phyloP scores from a whole-genome alignment of 2,888 invertebrate genomes.

The Plebejus argus region DNA sequence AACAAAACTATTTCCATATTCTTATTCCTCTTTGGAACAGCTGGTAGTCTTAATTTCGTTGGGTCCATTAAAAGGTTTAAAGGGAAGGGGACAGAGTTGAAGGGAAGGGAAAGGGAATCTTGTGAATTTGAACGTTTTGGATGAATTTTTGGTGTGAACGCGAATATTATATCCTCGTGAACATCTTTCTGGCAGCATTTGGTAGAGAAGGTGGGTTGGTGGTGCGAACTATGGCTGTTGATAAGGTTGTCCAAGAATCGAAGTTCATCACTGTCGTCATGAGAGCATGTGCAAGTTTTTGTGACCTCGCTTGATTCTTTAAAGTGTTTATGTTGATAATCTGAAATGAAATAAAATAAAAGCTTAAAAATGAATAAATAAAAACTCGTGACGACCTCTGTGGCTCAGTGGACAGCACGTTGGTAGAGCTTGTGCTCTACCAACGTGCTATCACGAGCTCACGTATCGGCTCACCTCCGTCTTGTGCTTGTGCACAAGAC shows the following conservation, averaged over 20 bases:
- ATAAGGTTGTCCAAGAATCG: background rate
- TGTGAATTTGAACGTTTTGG: background rate
- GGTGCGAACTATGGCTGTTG: background rate
- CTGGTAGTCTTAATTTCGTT: conserved; percentile 46
- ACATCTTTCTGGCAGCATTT: background rate
- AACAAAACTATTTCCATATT: conserved; percentile 63
- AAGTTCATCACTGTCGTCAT: background rate
- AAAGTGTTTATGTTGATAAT: background rate
- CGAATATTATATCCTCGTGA: background rate
- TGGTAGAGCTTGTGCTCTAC: no score
- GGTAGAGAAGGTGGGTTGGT: background rate
- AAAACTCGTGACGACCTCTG: no score
- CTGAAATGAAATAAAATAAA: background rate
- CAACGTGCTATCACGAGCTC: no score
- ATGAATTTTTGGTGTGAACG: background rate
- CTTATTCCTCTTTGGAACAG: conserved; percentile 51
- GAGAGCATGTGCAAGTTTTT: background rate
- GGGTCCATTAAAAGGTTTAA: conserved; percentile 52
- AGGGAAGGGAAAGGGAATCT: background rate
- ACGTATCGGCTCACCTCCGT: no score
- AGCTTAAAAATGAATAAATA: background rate
- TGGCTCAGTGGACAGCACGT: no score
- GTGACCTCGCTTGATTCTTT: background rate
- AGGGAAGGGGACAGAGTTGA: conserved; percentile 43
- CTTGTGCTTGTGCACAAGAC: no score